These are phyloP conservation scores for Trichacis sp. DNA, from an alignment of 2,888 invertebrate genomes.

Conservation along the genomic window DNA sequence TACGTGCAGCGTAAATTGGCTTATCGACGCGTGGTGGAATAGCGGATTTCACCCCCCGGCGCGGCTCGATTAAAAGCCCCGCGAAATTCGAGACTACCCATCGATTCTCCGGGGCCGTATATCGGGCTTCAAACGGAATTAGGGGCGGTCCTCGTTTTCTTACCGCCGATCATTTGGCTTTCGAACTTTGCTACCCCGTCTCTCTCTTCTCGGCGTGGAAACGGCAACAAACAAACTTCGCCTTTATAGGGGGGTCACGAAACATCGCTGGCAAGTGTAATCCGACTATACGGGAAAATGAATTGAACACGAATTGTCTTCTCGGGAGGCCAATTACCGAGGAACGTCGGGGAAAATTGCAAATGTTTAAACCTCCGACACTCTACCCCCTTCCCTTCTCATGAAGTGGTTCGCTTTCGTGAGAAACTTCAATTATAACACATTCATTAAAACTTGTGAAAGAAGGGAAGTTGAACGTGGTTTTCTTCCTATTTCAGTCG, in stretches of 20 bases:
- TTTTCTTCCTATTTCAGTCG: neutral
- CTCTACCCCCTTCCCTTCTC: too few species aligned
- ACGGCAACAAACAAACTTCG: too few species aligned
- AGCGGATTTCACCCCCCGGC: slow-evolving; percentile 28
- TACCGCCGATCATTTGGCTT: too few species aligned
- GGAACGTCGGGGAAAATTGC: slow-evolving; percentile 19
- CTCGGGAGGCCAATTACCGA: slow-evolving; percentile 20
- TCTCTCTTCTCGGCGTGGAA: too few species aligned
- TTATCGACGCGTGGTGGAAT: slow-evolving; percentile 37
- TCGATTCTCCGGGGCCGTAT: slow-evolving; percentile 15
- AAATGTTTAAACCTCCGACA: slow-evolving; percentile 22
- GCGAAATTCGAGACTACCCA: slow-evolving; percentile 27
- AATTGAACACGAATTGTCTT: slow-evolving; percentile 25
- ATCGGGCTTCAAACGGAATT: slow-evolving; percentile 18
- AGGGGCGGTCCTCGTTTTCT: slow-evolving; percentile 6
- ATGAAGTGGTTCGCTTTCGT: too few species aligned
- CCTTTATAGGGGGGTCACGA: too few species aligned
- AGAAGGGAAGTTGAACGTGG: neutral
- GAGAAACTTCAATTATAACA: too few species aligned
- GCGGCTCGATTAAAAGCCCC: slow-evolving; percentile 25
- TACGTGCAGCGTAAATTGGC: slow-evolving; percentile 37
- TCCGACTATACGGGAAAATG: slow-evolving; percentile 6
- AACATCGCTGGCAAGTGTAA: too few species aligned
- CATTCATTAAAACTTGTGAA: neutral
- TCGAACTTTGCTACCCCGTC: too few species aligned